Evolutionary conservation across 2,797 vertebrate genomes (phyloP), one percentile per base, ranked within the genome.

Genomic region (Danio albolineatus): DNA sequence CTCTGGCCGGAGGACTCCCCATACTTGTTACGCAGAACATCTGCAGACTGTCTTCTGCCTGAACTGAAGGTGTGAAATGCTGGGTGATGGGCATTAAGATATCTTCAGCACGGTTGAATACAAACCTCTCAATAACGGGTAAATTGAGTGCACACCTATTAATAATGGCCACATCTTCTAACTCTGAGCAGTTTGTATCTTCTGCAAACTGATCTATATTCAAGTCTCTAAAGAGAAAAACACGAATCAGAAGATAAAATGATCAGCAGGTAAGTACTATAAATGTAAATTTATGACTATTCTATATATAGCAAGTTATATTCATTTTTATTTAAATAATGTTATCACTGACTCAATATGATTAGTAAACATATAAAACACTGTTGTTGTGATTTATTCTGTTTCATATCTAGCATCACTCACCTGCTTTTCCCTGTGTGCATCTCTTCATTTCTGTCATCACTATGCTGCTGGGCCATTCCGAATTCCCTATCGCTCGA

Each of bases 371-470:
- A 51, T n/a, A 10, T 44, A 48, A 51, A 71, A 49, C 2, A 13
- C 17, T 7, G 38, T 16, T 10, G 19, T 13, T 36, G n/a, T n/a
- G 61, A 19, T 17, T 38, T 43, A 39, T 36, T 10, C 21, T 21
- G 28, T 16, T 14, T 61, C 28, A 16, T 44, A 10, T 6, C n/a
- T 79, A 2, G 48, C 43, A 39, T 41, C 66, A 73, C 89, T 89
- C 83, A 93, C 93, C 80, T 61, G 21, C 78, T 84, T 21, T 48
- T 21, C 44, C 17, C 10, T 39, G 38, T 17, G 38, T 14, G 75
- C 39, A 16, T 62, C 21, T 87, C 76, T 57, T 79, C 80, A 83
- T 69, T 84, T 80, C 54, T 73, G 61, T 19, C 87, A 79, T 83
- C 66, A 78, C 62, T 79, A 19, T 81, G 82, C 79, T 73, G 19